Base-by-base conservation (phyloP, 2,888 invertebrate species). In the Pristionchus maxplancki region DNA sequence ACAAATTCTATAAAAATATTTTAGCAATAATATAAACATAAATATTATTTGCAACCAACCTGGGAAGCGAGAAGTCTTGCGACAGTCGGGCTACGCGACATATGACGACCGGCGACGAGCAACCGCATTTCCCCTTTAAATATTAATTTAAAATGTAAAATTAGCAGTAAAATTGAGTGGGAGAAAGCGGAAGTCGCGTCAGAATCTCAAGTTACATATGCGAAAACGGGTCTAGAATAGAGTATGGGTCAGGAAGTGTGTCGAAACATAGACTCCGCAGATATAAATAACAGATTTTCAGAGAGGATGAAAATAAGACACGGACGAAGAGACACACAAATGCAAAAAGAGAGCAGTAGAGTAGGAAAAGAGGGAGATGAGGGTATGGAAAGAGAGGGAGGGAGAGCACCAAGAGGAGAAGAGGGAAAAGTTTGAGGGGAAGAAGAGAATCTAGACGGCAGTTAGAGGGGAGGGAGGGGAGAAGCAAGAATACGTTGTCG, bases 31-130 rank as follows among this genome's bases (percentile, higher is more conserved):
- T n/a, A n/a, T n/a, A n/a, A n/a, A n/a, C n/a, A n/a, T n/a, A n/a
- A n/a, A n/a, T n/a, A n/a, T n/a, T 40, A 40, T 37, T 9, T 24
- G 9, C 40, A 4, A 15, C 44, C 28, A 44, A 64, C 85, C 85
- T 85, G 85, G 3, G 85, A 85, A 20, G 85, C 58, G 44, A 85
- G 85, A 11, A 85, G 64, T 62, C 85, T 24, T 13, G 37, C 28
- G 40, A 85, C 40, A 48, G 58, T n/a, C n/a, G 85, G 40, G 17
- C 85, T 85, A 28, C 85, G 62, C 15, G 85, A 64, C 31, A 85
- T 40, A 37, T 85, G 85, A 64, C 85, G 58, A 64, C 85, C 64
- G 17, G 85, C 85, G 13, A 64, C 58, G 62, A 85, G 85, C 62
- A 85, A 37, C 28, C 62, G 40, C 85, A 85, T 85, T 44, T n/a